Evolutionary conservation across 1,140 invertebrate species (phyloP), one percentile per base, ranked within the genome.

Genomic region (Chironomus striatipennis): DNA sequence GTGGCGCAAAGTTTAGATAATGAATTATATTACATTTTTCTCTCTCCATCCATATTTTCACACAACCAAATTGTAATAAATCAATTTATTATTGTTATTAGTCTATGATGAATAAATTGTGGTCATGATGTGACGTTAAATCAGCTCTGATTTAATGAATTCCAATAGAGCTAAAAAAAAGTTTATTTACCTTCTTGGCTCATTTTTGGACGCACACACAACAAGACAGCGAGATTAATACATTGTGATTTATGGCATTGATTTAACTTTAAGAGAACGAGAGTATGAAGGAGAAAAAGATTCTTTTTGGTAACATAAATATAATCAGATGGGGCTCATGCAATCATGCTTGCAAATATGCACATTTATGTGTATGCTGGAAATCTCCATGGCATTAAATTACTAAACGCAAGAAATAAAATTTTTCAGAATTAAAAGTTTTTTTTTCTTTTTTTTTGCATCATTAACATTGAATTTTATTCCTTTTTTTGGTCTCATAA

Each of bases 161-260:
- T 70, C 6, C 65, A 70, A n/a, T n/a, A n/a, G n/a, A n/a, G n/a
- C n/a, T n/a, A 21, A 34, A 34, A 34, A 34, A 57, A 70, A 70
- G 65, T 70, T 21, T 21, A 70, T 70, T 70, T 21, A 70, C 17
- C 65, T 57, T 57, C n/a, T 70, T 21, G 65, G 15, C 47, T 57
- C 12, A n/a, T 15, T 57, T 57, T 18, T 70, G 17, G 10, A 8
- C 20, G 17, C 65, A 34, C n/a, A 20, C n/a, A 20, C 65, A 20
- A 70, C 47, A 18, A 70, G 65, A 70, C 65, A 70, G 65, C 65
- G 10, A 70, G 18, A 70, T 70, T 70, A 70, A 70, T 70, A 17
- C 20, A 18, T 20, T 21, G 65, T 70, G 65, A 70, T 70, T 70
- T 70, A 70, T 70, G 65, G 17, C 65, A 70, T n/a, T 70, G 17